Percentiles rank a stretch among this genome's conserved stretches.
phyloP scores from a whole-genome alignment of 2,797 vertebrate species.

The Sciaenops ocellatus region DNA sequence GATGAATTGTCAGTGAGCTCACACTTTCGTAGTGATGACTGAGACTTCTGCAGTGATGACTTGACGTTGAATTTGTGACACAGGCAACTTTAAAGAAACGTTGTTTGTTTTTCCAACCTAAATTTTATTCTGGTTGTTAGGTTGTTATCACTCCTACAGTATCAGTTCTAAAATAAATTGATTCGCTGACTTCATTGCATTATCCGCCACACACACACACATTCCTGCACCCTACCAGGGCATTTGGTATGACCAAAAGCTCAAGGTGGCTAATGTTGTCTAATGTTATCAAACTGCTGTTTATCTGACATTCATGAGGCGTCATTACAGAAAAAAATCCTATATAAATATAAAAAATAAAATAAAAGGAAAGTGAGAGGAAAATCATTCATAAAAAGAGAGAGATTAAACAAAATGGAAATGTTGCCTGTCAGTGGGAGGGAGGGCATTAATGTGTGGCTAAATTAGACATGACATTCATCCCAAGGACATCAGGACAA shows the following conservation, averaged over 20 bases:
- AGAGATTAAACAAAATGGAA: background rate
- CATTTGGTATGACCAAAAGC: too few species aligned
- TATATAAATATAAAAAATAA: too few species aligned
- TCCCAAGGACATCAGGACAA: background rate
- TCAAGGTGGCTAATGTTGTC: too few species aligned
- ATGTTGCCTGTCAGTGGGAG: too few species aligned
- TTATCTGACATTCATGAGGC: too few species aligned
- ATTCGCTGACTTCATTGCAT: background rate
- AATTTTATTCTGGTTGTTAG: background rate
- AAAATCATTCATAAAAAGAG: background rate
- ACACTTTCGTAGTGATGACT: background rate
- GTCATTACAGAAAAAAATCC: too few species aligned
- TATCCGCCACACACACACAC: background rate
- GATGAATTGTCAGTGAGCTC: slow-evolving; percentile 12
- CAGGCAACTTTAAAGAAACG: background rate
- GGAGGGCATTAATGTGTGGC: background rate
- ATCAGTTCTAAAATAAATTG: background rate
- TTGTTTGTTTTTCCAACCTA: background rate
- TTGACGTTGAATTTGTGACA: background rate
- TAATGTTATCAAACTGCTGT: too few species aligned
- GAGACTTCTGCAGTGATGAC: background rate
- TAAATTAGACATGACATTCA: background rate
- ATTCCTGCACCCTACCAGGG: background rate
- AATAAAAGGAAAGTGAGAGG: too few species aligned
- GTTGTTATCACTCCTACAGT: background rate